Conservation (phyloP, 1,140 invertebrate species). For the Cotesia typhae region DNA sequence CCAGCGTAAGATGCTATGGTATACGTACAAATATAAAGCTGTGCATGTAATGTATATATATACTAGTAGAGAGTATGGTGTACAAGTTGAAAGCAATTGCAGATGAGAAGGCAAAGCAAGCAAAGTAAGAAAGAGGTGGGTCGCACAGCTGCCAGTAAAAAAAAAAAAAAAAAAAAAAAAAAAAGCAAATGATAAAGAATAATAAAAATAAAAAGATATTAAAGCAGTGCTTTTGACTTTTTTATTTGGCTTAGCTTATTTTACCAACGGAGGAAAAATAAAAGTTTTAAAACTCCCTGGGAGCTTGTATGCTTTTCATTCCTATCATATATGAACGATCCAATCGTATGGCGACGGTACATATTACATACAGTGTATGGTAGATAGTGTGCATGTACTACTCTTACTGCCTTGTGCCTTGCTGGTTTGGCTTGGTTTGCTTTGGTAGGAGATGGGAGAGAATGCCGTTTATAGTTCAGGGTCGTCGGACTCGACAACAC, state of each 20-base stretch:
- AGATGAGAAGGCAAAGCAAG: neutral
- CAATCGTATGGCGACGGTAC: too few relatives aligned
- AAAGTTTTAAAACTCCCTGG: neutral
- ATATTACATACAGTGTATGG: too few relatives aligned
- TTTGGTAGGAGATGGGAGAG: slow-evolving; percentile 2
- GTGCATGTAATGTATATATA: neutral
- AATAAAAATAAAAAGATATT: neutral
- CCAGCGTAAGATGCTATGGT: slow-evolving; percentile 35
- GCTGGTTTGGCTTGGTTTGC: too few relatives aligned
- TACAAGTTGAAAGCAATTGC: slow-evolving; percentile 7
- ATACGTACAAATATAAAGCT: slow-evolving; percentile 7
- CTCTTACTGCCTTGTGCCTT: neutral
- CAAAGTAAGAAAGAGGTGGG: neutral
- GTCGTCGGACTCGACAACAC: slow-evolving; percentile 46
- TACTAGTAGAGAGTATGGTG: too few relatives aligned
- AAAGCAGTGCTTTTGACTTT: too few relatives aligned
- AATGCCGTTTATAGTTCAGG: slow-evolving; percentile 54
- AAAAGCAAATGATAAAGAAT: slow-evolving; percentile 11
- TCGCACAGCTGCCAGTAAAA: slow-evolving; percentile 40
- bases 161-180: neutral
- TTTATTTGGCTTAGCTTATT: too few relatives aligned
- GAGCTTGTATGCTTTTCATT: slow-evolving; percentile 10
- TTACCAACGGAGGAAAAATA: neutral
- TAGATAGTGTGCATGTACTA: too few relatives aligned
- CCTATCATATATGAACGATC: too few relatives aligned